Percentiles rank a stretch among this genome's conserved stretches.
Evolutionary conservation across 2,888 invertebrate species (phyloP).

Genomic region (Plagiodera versicolora): DNA sequence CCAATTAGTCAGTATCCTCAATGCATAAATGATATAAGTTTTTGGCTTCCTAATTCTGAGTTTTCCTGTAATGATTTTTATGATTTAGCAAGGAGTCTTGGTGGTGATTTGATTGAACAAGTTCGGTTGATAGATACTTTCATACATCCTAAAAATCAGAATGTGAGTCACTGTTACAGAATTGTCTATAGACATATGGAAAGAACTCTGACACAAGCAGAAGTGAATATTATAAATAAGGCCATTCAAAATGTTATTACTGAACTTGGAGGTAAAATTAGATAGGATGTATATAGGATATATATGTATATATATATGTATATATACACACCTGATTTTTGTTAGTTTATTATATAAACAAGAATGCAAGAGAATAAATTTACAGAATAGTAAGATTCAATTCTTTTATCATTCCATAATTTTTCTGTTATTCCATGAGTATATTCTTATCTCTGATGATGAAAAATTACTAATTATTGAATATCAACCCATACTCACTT

Average conservation of each 20-base stretch:
- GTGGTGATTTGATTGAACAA: conserved; percentile 94
- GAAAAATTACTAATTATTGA: too few relatives aligned
- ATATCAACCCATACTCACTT: too few relatives aligned
- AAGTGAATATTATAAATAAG: conserved; percentile 84
- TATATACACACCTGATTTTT: too few relatives aligned
- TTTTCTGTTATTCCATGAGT: too few relatives aligned
- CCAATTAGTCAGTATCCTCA: conserved; percentile 84
- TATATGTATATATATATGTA: too few relatives aligned
- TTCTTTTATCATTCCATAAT: too few relatives aligned
- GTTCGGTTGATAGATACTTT: conserved; percentile 84
- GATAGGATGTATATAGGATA: conserved; percentile 39
- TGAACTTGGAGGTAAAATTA: conserved; percentile 56
- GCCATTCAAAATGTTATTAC: conserved; percentile 63
- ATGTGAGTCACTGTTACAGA: conserved; percentile 85
- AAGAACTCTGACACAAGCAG: conserved; percentile 79
- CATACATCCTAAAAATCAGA: conserved; percentile 79
- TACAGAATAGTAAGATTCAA: too few relatives aligned
- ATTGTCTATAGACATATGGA: conserved; percentile 94
- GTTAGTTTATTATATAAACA: too few relatives aligned
- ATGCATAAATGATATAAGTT: conserved; percentile 90
- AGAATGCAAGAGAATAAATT: too few relatives aligned
- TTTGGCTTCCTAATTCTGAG: conserved; percentile 84
- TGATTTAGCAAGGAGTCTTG: conserved; percentile 85
- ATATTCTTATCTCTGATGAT: too few relatives aligned
- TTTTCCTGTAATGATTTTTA: conserved; percentile 87